Conservation (phyloP, 2,888 invertebrate genomes). For the Eueremaeus valkanovi region DNA sequence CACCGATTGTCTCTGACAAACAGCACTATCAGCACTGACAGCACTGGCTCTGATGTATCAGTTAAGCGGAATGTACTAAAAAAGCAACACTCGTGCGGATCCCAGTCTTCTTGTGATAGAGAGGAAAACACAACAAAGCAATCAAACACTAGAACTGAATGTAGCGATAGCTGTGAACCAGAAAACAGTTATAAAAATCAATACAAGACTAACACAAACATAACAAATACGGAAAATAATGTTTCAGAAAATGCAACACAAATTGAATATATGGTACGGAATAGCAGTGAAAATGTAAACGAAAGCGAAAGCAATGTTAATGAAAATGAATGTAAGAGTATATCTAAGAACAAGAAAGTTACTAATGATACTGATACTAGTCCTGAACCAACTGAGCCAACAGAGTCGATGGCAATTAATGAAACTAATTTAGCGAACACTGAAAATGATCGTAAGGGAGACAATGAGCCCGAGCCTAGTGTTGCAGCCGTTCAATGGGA, state of each 20-base stretch:
- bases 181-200: conserved; percentile 7
- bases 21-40: neutral
- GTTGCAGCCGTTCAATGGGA: conserved; percentile 46
- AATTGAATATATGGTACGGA: neutral
- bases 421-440: conserved; percentile 8
- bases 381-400: no score
- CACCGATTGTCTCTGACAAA: neutral
- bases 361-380: neutral
- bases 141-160: conserved; percentile 6
- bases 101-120: neutral
- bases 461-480: conserved; percentile 24
- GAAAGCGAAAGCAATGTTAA: no score
- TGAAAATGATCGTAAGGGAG: neutral
- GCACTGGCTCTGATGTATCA: neutral
- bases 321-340: neutral
- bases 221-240: neutral
- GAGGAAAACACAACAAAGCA: neutral
- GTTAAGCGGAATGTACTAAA: neutral
- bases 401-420: neutral
- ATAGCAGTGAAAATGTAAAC: no score
- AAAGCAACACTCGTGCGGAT: conserved; percentile 22
- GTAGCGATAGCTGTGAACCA: conserved; percentile 3
- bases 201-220: neutral
- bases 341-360: neutral
- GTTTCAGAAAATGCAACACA: neutral